Base-by-base conservation (phyloP, 2,888 invertebrate genomes). In the Chrysolina oricalcia region DNA sequence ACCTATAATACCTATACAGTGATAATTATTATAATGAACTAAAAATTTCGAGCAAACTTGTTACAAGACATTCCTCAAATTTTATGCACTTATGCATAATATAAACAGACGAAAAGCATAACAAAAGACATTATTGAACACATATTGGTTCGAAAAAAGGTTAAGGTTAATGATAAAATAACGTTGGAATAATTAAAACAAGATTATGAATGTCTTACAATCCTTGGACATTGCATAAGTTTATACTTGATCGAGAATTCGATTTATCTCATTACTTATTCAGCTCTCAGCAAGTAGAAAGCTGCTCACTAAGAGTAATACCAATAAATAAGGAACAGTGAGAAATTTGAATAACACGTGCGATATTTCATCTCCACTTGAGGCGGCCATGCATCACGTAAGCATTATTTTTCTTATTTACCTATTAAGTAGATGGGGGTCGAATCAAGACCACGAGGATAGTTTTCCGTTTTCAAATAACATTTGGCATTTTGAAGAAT, bases 261-360 rank as follows among this genome's bases (percentile, higher is more conserved):
- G 53, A 65, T 69, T 64, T 73, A 69, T 73, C 73, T 67, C 69
- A 69, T 73, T 69, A 73, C 64, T 65, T 64, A 70, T 69, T 73
- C 73, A 56, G 73, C 46, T 43, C 73, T 64, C 63, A 64, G 53
- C 62, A 62, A 73, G 69, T 73, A 73, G 73, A 73, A 73, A 73
- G 73, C 73, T 62, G 43, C 53, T 64, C 48, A 63, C 69, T 17
- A 65, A 68, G 19, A 41, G 56, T 40, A 68, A 53, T 68, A 53
- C 19, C 68, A 19, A 53, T 41, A 68, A 67, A 53, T 53, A 53
- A 40, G 35, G 53, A 11, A 15, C 27, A 40, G 53, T 68, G 53
- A 17, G 15, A 68, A 40, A 68, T 40, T 50, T 53, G 50, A 68
- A 68, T 53, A 50, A 53, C 50, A 68, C 68, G 68, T 68, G 68